Conservation (phyloP, 1,140 invertebrate genomes). For the Drosophila sechellia region DNA sequence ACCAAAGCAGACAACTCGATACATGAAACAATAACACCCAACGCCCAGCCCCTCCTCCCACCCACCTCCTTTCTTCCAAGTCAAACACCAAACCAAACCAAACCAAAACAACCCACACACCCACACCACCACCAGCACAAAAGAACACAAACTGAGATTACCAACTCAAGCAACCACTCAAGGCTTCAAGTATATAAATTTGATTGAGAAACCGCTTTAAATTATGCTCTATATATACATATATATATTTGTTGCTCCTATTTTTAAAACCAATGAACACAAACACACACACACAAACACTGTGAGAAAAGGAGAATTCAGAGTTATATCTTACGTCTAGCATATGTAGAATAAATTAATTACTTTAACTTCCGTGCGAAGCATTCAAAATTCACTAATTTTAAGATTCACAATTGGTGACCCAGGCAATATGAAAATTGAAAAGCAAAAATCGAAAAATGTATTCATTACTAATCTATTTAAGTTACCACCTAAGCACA, state of each 20-base stretch:
- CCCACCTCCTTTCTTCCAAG: neutral
- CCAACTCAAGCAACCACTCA: slow-evolving; percentile 9
- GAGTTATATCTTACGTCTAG: slow-evolving; percentile 24
- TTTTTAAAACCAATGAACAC: slow-evolving; percentile 22
- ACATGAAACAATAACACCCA: slow-evolving; percentile 47
- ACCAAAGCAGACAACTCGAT: slow-evolving; percentile 47
- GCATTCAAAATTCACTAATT: slow-evolving; percentile 65
- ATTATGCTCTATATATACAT: slow-evolving; percentile 61
- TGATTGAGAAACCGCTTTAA: slow-evolving; percentile 60
- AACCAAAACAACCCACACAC: neutral
- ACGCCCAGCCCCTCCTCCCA: neutral
- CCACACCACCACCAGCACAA: slow-evolving; percentile 23
- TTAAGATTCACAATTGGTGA: slow-evolving; percentile 68
- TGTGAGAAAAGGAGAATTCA: slow-evolving; percentile 16
- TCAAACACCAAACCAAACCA: neutral
- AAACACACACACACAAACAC: slow-evolving; percentile 31
- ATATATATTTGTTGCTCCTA: slow-evolving; percentile 42
- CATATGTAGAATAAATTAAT: slow-evolving; percentile 31
- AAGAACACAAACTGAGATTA: slow-evolving; percentile 35
- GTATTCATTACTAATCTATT: slow-evolving; percentile 51
- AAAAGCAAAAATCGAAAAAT: slow-evolving; percentile 23
- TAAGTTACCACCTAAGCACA: slow-evolving; percentile 64
- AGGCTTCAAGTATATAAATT: slow-evolving; percentile 62
- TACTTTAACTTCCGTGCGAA: slow-evolving; percentile 40
- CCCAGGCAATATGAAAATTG: neutral